phyloP scores from a whole-genome alignment of 2,113 vertebrate species.

The Tilapia sparmanii region DNA sequence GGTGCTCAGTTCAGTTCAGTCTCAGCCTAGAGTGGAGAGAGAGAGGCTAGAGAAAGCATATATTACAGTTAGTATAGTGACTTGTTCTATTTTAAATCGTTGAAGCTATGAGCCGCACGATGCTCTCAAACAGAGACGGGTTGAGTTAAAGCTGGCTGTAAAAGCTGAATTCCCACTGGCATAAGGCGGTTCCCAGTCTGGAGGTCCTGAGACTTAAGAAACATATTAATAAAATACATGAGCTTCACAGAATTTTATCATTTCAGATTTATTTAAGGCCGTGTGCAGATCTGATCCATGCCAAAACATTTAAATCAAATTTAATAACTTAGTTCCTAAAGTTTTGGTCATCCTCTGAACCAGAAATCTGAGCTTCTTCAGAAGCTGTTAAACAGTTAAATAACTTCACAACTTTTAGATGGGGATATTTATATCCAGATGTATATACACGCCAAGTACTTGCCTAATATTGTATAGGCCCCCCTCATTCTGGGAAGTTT shows the following conservation, averaged over 20 bases:
- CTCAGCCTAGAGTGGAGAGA: conserved; percentile 58
- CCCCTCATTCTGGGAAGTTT: neutral
- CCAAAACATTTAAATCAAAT: neutral
- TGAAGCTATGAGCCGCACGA: neutral
- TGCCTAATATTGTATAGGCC: neutral
- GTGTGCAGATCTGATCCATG: neutral
- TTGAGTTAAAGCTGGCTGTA: conserved; percentile 13
- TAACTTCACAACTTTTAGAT: neutral
- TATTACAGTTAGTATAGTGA: conserved; percentile 71
- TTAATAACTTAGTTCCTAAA: neutral
- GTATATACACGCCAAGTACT: neutral
- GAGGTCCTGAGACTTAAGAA: neutral
- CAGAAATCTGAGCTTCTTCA: neutral
- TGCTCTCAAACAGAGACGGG: conserved; percentile 19
- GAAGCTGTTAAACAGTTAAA: neutral
- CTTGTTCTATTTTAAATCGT: conserved; percentile 62
- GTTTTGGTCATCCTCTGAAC: neutral
- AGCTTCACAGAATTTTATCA: neutral
- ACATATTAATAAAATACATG: neutral
- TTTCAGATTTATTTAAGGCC: neutral
- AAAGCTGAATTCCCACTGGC: neutral
- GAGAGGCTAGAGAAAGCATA: conserved; percentile 58
- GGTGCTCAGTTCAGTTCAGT: conserved; percentile 68
- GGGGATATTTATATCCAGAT: neutral
- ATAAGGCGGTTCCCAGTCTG: neutral